phyloP scores from a whole-genome alignment of 2,797 vertebrate species.

The Anolis apletophallus region DNA sequence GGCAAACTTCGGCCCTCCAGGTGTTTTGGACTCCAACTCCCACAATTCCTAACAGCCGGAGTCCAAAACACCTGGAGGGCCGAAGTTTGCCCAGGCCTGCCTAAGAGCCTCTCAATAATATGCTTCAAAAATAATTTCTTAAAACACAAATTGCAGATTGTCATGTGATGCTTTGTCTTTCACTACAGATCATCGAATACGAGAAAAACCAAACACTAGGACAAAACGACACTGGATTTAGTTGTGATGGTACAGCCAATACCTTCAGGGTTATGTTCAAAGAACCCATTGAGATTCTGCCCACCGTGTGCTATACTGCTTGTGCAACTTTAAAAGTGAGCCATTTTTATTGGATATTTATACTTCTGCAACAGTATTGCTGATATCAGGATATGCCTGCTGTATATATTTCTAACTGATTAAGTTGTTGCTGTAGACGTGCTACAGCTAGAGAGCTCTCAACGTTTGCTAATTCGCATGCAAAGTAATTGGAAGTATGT shows the following conservation, averaged over 20 bases:
- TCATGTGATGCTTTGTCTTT: neutral
- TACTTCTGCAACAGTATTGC: neutral
- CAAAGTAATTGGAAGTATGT: too few species aligned
- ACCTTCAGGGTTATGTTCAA: slow-evolving; percentile 99
- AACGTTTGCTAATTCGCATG: neutral
- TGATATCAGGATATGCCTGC: neutral
- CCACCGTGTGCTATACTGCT: slow-evolving; percentile 95
- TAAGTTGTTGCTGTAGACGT: neutral
- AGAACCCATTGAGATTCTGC: slow-evolving; percentile 95
- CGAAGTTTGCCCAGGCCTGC: too few species aligned
- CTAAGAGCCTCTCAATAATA: neutral
- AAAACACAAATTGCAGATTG: neutral
- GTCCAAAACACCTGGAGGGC: too few species aligned
- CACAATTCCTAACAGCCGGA: too few species aligned
- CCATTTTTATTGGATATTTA: neutral
- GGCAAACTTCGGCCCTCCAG: too few species aligned
- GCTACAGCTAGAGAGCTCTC: neutral
- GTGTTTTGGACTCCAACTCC: too few species aligned
- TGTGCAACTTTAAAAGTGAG: slow-evolving; percentile 93
- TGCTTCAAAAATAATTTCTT: neutral
- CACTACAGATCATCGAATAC: slow-evolving; percentile 82
- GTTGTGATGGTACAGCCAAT: slow-evolving; percentile 93
- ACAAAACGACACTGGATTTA: slow-evolving; percentile 89
- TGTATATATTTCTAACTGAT: neutral
- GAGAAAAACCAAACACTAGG: slow-evolving; percentile 84